Evolutionary conservation across 2,113 vertebrate genomes (phyloP).

Genomic region (Corapipo altera): DNA sequence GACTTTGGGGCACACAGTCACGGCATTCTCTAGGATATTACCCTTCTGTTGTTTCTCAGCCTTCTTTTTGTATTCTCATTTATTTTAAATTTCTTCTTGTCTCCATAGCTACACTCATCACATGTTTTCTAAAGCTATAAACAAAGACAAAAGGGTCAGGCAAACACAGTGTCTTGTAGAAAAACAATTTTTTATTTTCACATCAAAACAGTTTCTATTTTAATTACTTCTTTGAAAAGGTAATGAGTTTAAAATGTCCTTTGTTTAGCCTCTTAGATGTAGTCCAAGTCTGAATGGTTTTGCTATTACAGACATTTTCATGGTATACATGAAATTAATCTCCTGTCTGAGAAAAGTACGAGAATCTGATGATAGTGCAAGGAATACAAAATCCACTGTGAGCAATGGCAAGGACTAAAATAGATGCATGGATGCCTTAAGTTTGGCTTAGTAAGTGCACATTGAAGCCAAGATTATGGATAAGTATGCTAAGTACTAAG

Average conservation of each 20-base stretch:
- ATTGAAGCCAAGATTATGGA: not conserved
- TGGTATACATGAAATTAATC: not conserved
- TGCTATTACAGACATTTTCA: not conserved
- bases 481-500: not conserved
- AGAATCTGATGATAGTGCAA: not conserved
- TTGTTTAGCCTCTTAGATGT: not conserved
- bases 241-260: not conserved
- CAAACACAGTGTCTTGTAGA: not conserved
- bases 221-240: not conserved
- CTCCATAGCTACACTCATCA: not conserved
- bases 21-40: not conserved
- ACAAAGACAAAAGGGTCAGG: not conserved
- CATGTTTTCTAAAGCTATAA: not conserved
- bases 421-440: not conserved
- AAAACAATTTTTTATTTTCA: conserved; percentile 48
- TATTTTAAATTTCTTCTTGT: not conserved
- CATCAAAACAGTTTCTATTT: not conserved
- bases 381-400: not conserved
- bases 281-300: not conserved
- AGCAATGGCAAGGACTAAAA: not conserved
- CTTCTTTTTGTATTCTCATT: not conserved
- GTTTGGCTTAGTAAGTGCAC: not conserved
- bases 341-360: not conserved
- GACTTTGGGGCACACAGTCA: not conserved
- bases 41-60: not conserved